Conservation (phyloP, 1,140 invertebrate species). For the Pararge aegeria region DNA sequence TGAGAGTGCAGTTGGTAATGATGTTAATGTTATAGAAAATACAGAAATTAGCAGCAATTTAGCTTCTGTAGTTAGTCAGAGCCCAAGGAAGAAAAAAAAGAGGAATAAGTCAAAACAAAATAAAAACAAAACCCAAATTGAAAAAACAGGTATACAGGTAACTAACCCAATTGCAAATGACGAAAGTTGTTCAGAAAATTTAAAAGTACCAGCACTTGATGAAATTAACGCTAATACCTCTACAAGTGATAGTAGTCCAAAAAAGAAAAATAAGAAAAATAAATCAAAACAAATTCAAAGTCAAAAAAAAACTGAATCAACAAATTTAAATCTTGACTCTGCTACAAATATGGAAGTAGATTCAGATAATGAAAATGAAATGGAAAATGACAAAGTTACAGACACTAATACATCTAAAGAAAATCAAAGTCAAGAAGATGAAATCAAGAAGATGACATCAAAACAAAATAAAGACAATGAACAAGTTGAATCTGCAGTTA, state of each 20-base stretch:
- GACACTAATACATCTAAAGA: background rate
- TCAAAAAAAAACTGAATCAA: constrained; percentile 35
- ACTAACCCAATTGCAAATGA: too few species aligned
- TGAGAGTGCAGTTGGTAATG: background rate
- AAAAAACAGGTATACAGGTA: too few species aligned
- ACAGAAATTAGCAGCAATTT: background rate
- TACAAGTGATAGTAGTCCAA: too few species aligned
- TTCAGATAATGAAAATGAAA: constrained; percentile 17
- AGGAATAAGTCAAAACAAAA: background rate
- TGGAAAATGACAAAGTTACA: constrained; percentile 12
- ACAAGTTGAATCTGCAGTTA: constrained; percentile 13
- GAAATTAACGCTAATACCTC: too few species aligned
- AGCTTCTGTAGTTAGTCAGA: background rate
- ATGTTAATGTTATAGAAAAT: background rate
- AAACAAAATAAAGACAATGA: constrained; percentile 15
- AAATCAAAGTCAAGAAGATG: constrained; percentile 15
- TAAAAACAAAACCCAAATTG: too few species aligned
- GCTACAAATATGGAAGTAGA: constrained; percentile 15
- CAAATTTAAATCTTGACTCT: constrained; percentile 17
- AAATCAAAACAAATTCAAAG: background rate
- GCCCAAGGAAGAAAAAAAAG: background rate
- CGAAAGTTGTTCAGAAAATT: too few species aligned
- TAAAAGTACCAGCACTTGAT: too few species aligned
- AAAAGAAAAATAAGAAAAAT: too few species aligned
- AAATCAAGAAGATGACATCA: constrained; percentile 19